Conservation (phyloP, 2,113 vertebrate species). For the Gymnobelideus leadbeateri region DNA sequence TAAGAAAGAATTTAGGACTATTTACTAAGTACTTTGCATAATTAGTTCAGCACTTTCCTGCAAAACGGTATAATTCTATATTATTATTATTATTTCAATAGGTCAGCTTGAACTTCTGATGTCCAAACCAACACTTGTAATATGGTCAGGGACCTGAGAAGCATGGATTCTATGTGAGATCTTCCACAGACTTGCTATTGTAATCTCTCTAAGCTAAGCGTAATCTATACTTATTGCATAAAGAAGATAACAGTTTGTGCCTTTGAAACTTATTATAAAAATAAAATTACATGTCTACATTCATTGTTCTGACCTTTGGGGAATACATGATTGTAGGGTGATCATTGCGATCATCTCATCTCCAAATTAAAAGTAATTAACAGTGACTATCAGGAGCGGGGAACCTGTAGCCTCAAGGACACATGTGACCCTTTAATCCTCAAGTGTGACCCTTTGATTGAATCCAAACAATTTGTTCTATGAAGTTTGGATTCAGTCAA, state of each 20-base stretch:
- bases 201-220: neutral
- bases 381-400: too few relatives aligned
- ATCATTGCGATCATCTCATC: neutral
- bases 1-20: neutral
- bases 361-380: neutral
- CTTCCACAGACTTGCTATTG: neutral
- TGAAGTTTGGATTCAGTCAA: too few relatives aligned
- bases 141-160: neutral
- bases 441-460: too few relatives aligned
- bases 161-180: neutral
- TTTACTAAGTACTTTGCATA: neutral
- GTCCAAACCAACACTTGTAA: neutral
- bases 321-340: neutral
- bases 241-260: neutral
- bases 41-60: neutral
- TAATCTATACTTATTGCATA: neutral
- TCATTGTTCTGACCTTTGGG: neutral
- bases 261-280: neutral
- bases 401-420: too few relatives aligned
- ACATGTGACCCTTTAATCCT: too few relatives aligned
- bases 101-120: neutral
- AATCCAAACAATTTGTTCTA: too few relatives aligned
- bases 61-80: neutral
- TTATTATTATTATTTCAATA: neutral
- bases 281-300: neutral